Evolutionary conservation across 2,888 invertebrate species (phyloP), one percentile per base, ranked within the genome.

Genomic region (Lycocerus yunnanus): DNA sequence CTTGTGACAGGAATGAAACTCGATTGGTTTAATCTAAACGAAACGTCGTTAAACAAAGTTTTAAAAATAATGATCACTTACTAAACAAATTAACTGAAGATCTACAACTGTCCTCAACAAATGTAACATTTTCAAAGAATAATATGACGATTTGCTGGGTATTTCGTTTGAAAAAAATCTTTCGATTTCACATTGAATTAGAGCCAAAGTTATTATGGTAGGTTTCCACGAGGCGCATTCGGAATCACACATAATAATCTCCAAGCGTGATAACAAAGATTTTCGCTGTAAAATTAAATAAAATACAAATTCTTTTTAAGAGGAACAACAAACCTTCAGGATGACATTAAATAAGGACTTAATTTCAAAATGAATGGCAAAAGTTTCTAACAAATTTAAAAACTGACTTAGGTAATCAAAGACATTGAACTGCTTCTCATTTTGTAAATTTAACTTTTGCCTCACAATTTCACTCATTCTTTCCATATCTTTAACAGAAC

Each of bases 391-490:
- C 83, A 94, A 89, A 21, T 88, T 86, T 69, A 92, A 89, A 85
- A 93, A 90, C 80, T 94, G 88, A 14, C 91, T 90, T 82, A 95
- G 89, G 88, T 94, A 94, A 84, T 91, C 91, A 77, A 92, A 89
- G 68, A 93, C 89, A 0, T 92, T 93, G 3, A 91, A 90, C 68
- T 89, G 87, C 69, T 89, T 88, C 71, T 89, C 90, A 78, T 89
- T 89, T 77, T 89, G 88, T 77, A 91, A 90, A 79, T 92, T 92
- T 81, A 95, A 89, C 88, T 97, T 97, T 87, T 92, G 92, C 15
- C 90, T 90, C 82, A 97, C 92, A 75, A 96, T 93, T 74, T 91
- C 91, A 72, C 95, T 93, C 97, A 97, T 97, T 79, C 97, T 93
- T 16, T 91, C 88, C 83, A 97, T 91, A 88, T 97, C 97, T 81